Base-by-base conservation (phyloP, 2,888 invertebrate species). In the Phorcus lineatus region DNA sequence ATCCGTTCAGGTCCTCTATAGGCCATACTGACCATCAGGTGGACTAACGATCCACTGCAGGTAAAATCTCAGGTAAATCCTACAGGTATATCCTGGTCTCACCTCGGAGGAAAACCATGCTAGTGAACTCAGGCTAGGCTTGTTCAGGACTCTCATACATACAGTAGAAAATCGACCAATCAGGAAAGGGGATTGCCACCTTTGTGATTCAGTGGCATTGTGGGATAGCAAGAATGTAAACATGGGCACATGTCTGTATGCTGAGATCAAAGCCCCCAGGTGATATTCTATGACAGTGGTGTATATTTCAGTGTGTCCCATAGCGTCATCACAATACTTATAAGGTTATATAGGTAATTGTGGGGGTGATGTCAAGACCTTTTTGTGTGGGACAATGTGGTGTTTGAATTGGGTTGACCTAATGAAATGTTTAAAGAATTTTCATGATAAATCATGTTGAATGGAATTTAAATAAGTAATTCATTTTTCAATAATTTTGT, bases 171-270 rank as follows among this genome's bases (percentile, higher is more conserved):
- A 17, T 28, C 9, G 28, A 28, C 62, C 62, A 62, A 62, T 62
- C 62, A 11, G 62, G 62, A 62, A 13, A 62, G 47, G 47, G 47
- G 47, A 24, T 28, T 28, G 62, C 62, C 62, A 62, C 70, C 70
- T 70, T 40, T 36, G 70, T 70, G 70, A 70, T 36, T 40, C 70
- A 70, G 17, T 19, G 19, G 70, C 31, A 70, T 40, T 70, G 70
- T 31, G 70, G 70, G 70, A 70, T 70, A 36, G 70, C 36, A n/a
- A 19, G 70, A 70, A 70, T 36, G 70, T 70, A 70, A 70, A 70
- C 70, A 70, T 36, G 4, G 40, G 19, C 40, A 40, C 40, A 70
- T 70, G 70, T 70, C 70, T 36, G 28, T n/a, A 40, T 36, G 70
- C 11, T 36, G 36, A 19, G 24, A 19, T 57, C 57, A 57, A 22